Evolutionary conservation across 2,888 invertebrate species (phyloP), one percentile per base, ranked within the genome.

Genomic region (Cantharis rustica): DNA sequence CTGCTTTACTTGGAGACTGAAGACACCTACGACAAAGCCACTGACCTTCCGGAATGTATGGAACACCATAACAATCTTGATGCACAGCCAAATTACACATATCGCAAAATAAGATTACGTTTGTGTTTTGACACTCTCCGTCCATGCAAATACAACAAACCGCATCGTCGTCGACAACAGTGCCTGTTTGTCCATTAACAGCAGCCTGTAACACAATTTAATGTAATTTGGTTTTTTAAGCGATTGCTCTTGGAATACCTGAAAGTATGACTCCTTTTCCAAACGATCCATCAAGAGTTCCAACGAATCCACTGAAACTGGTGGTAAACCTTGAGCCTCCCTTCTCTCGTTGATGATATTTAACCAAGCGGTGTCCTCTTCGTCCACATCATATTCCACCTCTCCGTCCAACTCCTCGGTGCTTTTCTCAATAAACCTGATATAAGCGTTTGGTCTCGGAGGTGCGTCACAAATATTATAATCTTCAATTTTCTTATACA

Each of bases 41-140:
- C 87, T 98, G 98, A 0, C 99, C 88, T 82, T 89, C 88, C 0
- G 89, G 89, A 73, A 89, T 89, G 79, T 89, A 88, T 2, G 88
- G 89, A 16, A 98, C 98, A 71, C 99, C 99, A 89, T 99, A 99
- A 86, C 99, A 99, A 88, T 98, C 98, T 89, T 98, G 99, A 88
- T 99, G 99, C 13, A 99, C 99, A 23, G 99, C 98, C 81, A 99
- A 90, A 89, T 99, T 99, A 89, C 99, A 99, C 98, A 99, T 98
- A 90, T 99, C 99, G 90, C 99, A 99, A 89, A 99, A 99, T 71
- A 99, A 90, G 82, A 99, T 99, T 68, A 98, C 98, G 88, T 99
- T 99, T 71, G 97, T 97, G 88, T 99, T 99, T 88, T 98, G 97
- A 87, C 98, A 99, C 87, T 99, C 99, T 1, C 98, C 99, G 84